Evolutionary conservation across 1,140 invertebrate species (phyloP), one percentile per base, ranked within the genome.

Genomic region (Nasonia giraulti): DNA sequence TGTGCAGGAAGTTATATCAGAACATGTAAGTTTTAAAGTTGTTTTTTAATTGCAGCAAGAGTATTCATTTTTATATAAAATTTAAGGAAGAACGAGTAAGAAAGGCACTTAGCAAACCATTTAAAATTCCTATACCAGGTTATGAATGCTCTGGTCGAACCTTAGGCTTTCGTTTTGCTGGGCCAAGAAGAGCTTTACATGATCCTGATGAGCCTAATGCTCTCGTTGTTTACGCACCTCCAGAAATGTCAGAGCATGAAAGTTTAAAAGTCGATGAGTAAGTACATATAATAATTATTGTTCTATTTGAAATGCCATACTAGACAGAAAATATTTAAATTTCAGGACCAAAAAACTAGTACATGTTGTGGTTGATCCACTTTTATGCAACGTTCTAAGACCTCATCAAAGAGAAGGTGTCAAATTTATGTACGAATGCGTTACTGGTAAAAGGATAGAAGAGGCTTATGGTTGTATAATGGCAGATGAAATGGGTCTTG

Each of bases 401-500:
- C 99, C 99, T 23, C 99, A 99, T 96, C 99, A 99, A 93, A 95
- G 99, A 84, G 99, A 99, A 91, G 99, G 99, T 44, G 99, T 99
- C 0, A 98, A 99, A 90, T 99, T 99, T 92, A 99, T 99, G 98
- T 99, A 99, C 91, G 98, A 99, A 91, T 99, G 99, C 94, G 98
- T 99, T 2, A 99, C 97, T 50, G 99, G 99, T 20, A 93, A 94
- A 84, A 95, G 97, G 89, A 99, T 99, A 86, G 96, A 97, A 86
- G 94, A 95, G 87, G 97, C 96, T 85, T 97, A 95, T 94, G 98
- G 99, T 3, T 99, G 98, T 89, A 99, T 99, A 66, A 99, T 99
- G 98, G 98, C 98, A 44, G 98, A 99, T 94, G 98, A 99, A 95
- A 99, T 99, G 98, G 98, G 97, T 87, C 90, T 95, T 62, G 99